Conservation (phyloP, 2,113 vertebrate species). For the Suricata suricatta region DNA sequence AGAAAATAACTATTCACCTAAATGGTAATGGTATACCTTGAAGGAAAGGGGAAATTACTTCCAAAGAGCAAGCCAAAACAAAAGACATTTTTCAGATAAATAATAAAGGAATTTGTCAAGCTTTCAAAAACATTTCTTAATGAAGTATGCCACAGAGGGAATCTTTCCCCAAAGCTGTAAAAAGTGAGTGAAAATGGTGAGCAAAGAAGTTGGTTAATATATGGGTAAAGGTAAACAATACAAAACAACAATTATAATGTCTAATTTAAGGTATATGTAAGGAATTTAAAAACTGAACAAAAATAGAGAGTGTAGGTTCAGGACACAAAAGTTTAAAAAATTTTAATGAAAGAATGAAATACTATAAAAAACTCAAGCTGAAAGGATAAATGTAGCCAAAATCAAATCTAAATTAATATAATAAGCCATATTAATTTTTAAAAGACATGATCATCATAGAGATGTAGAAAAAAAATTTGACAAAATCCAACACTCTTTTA, state of each 20-base stretch:
- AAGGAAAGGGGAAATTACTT: neutral
- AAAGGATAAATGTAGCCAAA: neutral
- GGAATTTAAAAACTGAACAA: neutral
- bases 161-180: neutral
- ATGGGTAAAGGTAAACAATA: neutral
- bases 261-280: neutral
- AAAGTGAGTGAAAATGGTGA: neutral
- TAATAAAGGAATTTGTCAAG: neutral
- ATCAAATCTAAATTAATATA: neutral
- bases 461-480: neutral
- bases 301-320: neutral
- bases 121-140: neutral
- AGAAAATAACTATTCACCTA: neutral
- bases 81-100: slow-evolving; percentile 33
- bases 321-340: neutral
- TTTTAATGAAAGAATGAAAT: neutral
- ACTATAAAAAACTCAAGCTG: neutral
- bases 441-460: neutral
- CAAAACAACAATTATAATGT: neutral
- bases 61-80: neutral
- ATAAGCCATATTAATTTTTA: neutral
- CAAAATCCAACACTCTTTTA: neutral
- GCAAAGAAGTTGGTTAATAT: neutral
- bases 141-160: neutral
- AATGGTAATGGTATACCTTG: neutral